Evolutionary conservation across 2,797 vertebrate genomes (phyloP), one percentile per base, ranked within the genome.

Genomic region (Melanotaenia trifasciata): DNA sequence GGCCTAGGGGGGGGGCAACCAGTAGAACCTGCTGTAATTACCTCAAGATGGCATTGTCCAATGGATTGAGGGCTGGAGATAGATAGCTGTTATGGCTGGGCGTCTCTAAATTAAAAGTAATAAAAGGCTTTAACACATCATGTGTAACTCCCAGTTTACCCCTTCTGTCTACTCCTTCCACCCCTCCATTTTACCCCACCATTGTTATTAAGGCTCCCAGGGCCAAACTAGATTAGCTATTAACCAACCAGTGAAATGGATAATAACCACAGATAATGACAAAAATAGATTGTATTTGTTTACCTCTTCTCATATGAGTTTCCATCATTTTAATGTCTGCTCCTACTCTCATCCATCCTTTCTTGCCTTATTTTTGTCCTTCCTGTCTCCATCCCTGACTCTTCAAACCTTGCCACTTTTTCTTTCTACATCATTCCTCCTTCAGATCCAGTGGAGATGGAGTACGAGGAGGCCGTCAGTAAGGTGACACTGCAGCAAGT

Each of bases 401-500:
- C 9, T 20, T 61, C 43, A n/a, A 58, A 24, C 58, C 62, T 12
- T 28, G 56, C 16, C 40, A 32, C n/a, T 7, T n/a, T n/a, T 47
- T 47, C 45, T n/a, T 47, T 14, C 58, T 65, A 32, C 36, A 58
- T 74, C 68, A 2, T 82, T 76, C 51, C 87, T 94, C 78, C 72
- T 56, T 68, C 91, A 99, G 98, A 99, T 83, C 96, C 97, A 0
- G 83, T 94, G 0, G 96, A 99, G 85, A 96, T 96, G 95, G 98
- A 99, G 84, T 99, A 99, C 18, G 97, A 99, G 92, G 98, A 99
- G 87, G 98, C 98, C 0, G 97, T 99, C 70, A 98, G 97, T 91
- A 99, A 99, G 90, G 95, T 93, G 88, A 99, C 97, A 3, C 94
- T 98, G 68, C 96, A 97, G 93, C 97, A 97, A 85, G 91, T 97